These are phyloP conservation scores for Salticus scenicus DNA, from an alignment of 2,888 invertebrate genomes.

Conservation along the genomic window DNA sequence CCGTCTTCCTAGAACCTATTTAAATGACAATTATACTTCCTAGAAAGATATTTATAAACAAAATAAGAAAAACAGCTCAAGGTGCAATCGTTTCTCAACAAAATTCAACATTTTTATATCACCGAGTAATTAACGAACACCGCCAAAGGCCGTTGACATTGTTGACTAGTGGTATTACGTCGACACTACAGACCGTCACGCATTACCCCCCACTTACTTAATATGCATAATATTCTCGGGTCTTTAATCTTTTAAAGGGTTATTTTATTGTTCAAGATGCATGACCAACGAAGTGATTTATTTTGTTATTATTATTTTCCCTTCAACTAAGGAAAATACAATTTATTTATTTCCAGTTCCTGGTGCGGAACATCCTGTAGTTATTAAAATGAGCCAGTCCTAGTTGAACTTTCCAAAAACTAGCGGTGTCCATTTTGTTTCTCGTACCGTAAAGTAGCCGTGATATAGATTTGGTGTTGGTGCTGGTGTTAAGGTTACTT, in stretches of 20 bases:
- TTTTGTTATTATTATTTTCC: not conserved
- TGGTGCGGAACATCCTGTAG: conserved; percentile 3
- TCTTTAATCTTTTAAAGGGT: not conserved
- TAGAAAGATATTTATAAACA: no score
- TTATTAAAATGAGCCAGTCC: no score
- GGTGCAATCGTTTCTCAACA: no score
- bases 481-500: no score
- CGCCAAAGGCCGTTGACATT: not conserved
- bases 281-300: not conserved
- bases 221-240: not conserved
- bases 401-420: no score
- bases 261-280: not conserved
- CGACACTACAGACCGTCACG: not conserved
- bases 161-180: not conserved
- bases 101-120: no score
- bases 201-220: not conserved
- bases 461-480: no score
- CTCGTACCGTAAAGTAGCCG: no score
- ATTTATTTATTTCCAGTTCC: not conserved
- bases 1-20: no score
- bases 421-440: no score
- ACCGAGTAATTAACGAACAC: not conserved
- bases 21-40: no score
- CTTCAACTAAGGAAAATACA: not conserved
- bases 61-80: no score